Evolutionary conservation across 1,140 invertebrate species (phyloP).

Genomic region (Euwallacea similis): DNA sequence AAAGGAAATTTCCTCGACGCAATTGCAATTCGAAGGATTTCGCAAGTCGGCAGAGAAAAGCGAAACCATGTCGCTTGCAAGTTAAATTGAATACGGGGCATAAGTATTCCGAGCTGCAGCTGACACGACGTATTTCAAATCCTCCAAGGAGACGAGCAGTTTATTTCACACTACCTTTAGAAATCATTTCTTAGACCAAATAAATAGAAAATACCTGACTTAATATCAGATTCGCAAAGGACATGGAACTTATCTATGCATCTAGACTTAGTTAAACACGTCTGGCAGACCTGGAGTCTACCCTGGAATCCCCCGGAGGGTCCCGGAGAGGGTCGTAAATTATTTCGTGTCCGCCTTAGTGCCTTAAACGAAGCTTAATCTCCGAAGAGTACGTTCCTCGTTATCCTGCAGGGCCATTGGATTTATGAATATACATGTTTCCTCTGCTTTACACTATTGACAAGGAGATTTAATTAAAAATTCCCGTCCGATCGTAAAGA

Average conservation of each 20-base stretch:
- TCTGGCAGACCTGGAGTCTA: neutral
- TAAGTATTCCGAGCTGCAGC: slow-evolving; percentile 11
- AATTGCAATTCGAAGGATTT: neutral
- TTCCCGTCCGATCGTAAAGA: neutral
- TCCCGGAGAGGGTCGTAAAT: slow-evolving; percentile 19
- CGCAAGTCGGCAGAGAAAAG: slow-evolving; percentile 11
- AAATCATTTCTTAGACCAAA: neutral
- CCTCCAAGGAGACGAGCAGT: neutral
- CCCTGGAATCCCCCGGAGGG: neutral
- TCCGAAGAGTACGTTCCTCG: slow-evolving; percentile 12
- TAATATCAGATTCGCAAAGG: neutral
- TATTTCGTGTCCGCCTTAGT: slow-evolving; percentile 23
- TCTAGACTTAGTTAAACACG: slow-evolving; percentile 19
- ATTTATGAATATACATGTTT: slow-evolving; percentile 21
- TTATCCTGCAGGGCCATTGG: neutral
- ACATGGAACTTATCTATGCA: too few species aligned
- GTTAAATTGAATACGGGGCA: slow-evolving; percentile 12
- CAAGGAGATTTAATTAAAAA: neutral
- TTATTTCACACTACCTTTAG: slow-evolving; percentile 5
- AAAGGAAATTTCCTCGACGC: neutral
- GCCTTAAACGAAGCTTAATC: slow-evolving; percentile 22
- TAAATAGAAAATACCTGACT: neutral
- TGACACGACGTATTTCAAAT: slow-evolving; percentile 1
- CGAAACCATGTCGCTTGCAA: slow-evolving; percentile 14
- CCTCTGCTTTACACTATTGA: neutral